Percentiles rank a stretch among this genome's conserved stretches.
phyloP scores from a whole-genome alignment of 2,797 vertebrate species.

The Lutjanus argentimaculatus region DNA sequence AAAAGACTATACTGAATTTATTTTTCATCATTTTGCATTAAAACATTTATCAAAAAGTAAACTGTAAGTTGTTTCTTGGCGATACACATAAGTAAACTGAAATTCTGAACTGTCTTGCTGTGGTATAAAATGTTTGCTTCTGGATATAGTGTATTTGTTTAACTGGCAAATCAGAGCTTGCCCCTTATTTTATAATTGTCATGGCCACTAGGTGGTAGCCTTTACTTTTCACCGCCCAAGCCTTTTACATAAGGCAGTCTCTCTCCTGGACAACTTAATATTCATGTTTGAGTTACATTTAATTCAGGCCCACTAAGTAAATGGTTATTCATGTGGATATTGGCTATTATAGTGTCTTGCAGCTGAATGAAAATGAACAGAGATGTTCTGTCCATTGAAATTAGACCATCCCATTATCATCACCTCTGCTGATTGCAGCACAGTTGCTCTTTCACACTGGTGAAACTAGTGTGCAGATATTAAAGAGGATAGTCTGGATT shows the following conservation, averaged over 20 bases:
- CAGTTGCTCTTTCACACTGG: neutral
- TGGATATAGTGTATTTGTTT: neutral
- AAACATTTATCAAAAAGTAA: constrained; percentile 60
- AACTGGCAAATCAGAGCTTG: neutral
- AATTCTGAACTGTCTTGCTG: neutral
- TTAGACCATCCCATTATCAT: constrained; percentile 3
- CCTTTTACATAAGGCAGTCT: constrained; percentile 1
- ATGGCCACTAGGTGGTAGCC: constrained; percentile 76
- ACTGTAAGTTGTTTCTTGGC: constrained; percentile 27
- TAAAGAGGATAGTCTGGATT: neutral
- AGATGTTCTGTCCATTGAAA: constrained; percentile 23
- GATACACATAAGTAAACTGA: constrained; percentile 6
- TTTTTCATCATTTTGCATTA: constrained; percentile 85
- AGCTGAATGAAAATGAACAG: constrained; percentile 24
- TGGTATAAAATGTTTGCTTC: neutral
- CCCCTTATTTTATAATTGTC: constrained; percentile 2
- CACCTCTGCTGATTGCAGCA: constrained; percentile 10
- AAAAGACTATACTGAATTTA: constrained; percentile 76
- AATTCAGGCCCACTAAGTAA: constrained; percentile 30
- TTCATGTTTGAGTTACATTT: constrained; percentile 29
- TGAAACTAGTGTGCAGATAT: neutral
- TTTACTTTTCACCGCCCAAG: constrained; percentile 46
- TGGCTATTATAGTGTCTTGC: constrained; percentile 4
- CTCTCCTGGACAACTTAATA: neutral
- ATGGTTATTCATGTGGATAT: constrained; percentile 22